Evolutionary conservation across 2,113 vertebrate species (phyloP).

Genomic region (Crotophaga sulcirostris): DNA sequence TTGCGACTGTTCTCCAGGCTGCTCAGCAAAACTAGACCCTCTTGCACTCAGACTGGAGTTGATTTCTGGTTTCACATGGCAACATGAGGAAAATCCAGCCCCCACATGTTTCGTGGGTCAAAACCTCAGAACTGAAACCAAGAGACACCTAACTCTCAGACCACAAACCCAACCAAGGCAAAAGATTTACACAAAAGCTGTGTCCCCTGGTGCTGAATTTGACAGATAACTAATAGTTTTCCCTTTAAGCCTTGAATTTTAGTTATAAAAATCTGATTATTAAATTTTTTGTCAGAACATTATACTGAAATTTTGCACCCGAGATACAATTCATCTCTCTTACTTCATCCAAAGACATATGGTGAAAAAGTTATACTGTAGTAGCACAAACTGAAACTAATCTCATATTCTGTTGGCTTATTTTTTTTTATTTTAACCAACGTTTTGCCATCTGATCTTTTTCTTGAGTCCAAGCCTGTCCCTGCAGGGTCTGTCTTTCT

Average conservation of each 20-base stretch:
- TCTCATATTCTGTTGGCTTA: background rate
- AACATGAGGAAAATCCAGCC: constrained; percentile 3
- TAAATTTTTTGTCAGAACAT: background rate
- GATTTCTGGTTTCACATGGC: constrained; percentile 40
- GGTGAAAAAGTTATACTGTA: background rate
- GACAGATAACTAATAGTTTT: background rate
- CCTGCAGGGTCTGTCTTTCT: background rate
- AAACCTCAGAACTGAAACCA: background rate
- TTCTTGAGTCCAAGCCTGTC: background rate
- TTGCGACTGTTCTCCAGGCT: constrained; percentile 26
- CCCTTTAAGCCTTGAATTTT: background rate
- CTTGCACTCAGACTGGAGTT: background rate
- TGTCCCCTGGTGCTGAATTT: background rate
- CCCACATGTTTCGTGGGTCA: background rate
- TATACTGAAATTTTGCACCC: background rate
- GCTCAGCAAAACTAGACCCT: constrained; percentile 22
- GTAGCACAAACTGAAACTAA: background rate
- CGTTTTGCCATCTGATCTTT: constrained; percentile 5
- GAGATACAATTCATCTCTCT: background rate
- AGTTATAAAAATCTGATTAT: background rate
- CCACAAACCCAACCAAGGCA: background rate
- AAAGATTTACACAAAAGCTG: background rate
- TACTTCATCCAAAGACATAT: background rate
- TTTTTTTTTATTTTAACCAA: constrained; percentile 13
- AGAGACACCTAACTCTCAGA: background rate